Base-by-base conservation (phyloP, 2,797 vertebrate species). In the Cirrhinus mrigala region DNA sequence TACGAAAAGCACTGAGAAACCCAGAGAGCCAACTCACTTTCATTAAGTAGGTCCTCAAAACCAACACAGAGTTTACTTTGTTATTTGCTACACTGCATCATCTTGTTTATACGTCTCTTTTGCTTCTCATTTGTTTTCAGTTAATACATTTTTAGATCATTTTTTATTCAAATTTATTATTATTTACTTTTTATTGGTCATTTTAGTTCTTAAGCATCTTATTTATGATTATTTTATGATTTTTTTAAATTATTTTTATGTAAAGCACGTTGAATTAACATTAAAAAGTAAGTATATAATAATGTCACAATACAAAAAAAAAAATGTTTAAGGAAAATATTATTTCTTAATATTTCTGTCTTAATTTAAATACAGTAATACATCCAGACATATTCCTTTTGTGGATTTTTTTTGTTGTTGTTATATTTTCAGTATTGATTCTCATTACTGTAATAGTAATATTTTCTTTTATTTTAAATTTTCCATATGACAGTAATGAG, bases 21-120 rank as follows among this genome's bases (percentile, higher is more conserved):
- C 95, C 94, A 52, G 94, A 97, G 4, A 95, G 94, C 0, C 97
- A 97, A 89, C 95, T 96, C 88, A 91, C 89, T 70, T 98, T 99
- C 87, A 93, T 97, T 89, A 95, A 96, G 98, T 99, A 95, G 75
- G 82, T 62, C 27, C 20, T 58, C 6, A 33, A 46, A 29, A 24
- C 16, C 24, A 80, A 20, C 14, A 40, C 15, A 3, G 12, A 37
- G 24, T 16, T 48, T 79, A 15, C 24, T 50, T 18, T 24, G 24
- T 74, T 50, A 20, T 74, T 52, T 18, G 1, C 7, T 66, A 15
- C 27, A 66, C 15, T 66, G 27, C 15, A 66, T 33, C 27, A 64
- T 66, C 15, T 66, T 64, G 27, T 29, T 64, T 29, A 64, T 62
- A 14, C 6, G 14, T 16, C 27, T 27, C 15, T 29, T 64, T 33